Percentiles rank a stretch among this genome's conserved stretches.
Conservation (phyloP, 1,140 invertebrate species). For the Leptoteleia sp. region DNA sequence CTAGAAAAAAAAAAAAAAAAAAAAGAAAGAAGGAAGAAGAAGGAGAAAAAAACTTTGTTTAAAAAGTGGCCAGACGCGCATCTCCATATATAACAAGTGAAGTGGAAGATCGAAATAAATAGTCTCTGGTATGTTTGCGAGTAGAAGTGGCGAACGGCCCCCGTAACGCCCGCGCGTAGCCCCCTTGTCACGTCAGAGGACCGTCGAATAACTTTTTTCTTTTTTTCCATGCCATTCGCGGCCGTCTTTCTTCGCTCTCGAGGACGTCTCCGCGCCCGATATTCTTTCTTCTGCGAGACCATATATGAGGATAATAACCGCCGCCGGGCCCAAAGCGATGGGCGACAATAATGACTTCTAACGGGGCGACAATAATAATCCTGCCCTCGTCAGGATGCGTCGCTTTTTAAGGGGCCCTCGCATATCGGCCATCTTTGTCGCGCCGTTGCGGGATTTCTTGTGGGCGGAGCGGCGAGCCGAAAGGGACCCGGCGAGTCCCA, state of each 20-base stretch:
- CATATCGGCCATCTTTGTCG: constrained; percentile 45
- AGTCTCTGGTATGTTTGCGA: constrained; percentile 6
- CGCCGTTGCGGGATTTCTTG: constrained; percentile 64
- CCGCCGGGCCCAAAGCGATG: constrained; percentile 27
- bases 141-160: constrained; percentile 44
- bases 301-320: constrained; percentile 59
- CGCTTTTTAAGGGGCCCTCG: constrained; percentile 53
- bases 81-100: constrained; percentile 17
- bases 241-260: constrained; percentile 36
- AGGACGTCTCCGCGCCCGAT: constrained; percentile 28
- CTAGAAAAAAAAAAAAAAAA: too few relatives aligned
- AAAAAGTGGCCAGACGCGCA: not conserved
- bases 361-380: constrained; percentile 64
- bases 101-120: constrained; percentile 47
- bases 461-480: constrained; percentile 63
- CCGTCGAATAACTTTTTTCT: too few relatives aligned
- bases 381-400: constrained; percentile 47
- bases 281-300: constrained; percentile 46
- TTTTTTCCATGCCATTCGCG: too few relatives aligned
- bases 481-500: constrained; percentile 56
- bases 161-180: constrained; percentile 56
- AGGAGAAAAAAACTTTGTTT: too few relatives aligned
- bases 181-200: too few relatives aligned
- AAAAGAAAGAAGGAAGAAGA: too few relatives aligned
- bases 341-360: constrained; percentile 64